Conservation (phyloP, 2,888 invertebrate species). For the Calliphora vomitoria region DNA sequence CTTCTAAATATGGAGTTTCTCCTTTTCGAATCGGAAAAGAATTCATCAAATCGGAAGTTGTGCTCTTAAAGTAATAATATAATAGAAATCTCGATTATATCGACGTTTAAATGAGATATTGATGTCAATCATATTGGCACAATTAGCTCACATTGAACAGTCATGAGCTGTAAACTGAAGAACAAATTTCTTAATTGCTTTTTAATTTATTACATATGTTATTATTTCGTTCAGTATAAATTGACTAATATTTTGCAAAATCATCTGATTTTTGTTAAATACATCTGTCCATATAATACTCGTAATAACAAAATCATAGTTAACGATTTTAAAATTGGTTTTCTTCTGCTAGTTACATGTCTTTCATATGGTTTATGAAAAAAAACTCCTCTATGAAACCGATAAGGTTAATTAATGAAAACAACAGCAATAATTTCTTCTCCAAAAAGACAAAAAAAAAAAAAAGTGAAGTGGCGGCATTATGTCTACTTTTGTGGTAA, state of each 20-base stretch:
- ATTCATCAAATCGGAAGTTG: too few relatives aligned
- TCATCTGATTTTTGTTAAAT: background rate
- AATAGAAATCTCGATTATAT: too few relatives aligned
- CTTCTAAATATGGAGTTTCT: too few relatives aligned
- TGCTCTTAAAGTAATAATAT: too few relatives aligned
- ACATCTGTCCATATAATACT: background rate
- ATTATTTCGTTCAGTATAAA: background rate
- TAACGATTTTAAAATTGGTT: background rate
- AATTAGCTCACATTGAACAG: too few relatives aligned
- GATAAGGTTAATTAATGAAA: slow-evolving; percentile 60
- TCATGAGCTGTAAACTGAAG: too few relatives aligned
- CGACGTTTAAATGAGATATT: too few relatives aligned
- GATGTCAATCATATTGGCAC: too few relatives aligned
- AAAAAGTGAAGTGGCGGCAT: slow-evolving; percentile 49
- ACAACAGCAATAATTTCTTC: slow-evolving; percentile 23
- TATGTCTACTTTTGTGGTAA: slow-evolving; percentile 47
- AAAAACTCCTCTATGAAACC: slow-evolving; percentile 33
- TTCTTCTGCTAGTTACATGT: background rate
- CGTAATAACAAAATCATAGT: background rate
- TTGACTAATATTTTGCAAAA: background rate
- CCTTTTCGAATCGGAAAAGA: too few relatives aligned
- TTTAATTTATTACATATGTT: too few relatives aligned
- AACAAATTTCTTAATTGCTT: too few relatives aligned
- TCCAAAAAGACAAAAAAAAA: background rate
- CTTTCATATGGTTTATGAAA: slow-evolving; percentile 20